Conservation (phyloP, 2,797 vertebrate genomes). For the Ctenopoma multispine region DNA sequence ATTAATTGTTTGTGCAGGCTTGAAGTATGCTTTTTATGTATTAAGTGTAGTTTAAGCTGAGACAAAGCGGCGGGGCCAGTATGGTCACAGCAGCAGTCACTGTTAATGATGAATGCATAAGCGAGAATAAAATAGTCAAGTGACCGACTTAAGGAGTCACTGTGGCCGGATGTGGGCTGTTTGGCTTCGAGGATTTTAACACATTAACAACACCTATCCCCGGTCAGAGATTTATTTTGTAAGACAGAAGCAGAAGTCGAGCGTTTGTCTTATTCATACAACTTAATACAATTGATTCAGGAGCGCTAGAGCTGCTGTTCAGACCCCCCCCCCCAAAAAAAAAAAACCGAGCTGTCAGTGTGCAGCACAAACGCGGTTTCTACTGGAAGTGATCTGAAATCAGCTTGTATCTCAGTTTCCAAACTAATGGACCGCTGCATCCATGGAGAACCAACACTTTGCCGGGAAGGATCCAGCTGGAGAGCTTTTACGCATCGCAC, state of each 20-base stretch:
- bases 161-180: not conserved
- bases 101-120: not conserved
- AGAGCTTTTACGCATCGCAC: constrained; percentile 68
- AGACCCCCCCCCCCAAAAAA: no score
- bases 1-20: not conserved
- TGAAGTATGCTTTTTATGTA: not conserved
- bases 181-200: not conserved
- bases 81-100: not conserved
- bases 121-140: not conserved
- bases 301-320: constrained; percentile 26
- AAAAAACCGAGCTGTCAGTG: not conserved
- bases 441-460: constrained; percentile 37
- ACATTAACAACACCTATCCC: not conserved
- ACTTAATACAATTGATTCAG: constrained; percentile 17
- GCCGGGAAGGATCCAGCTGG: constrained; percentile 30
- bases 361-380: not conserved
- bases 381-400: not conserved
- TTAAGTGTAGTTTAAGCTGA: not conserved
- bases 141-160: no score
- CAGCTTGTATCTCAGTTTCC: not conserved
- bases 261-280: not conserved
- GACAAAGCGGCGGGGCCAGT: not conserved
- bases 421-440: not conserved
- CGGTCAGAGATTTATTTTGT: constrained; percentile 46
- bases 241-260: not conserved